A percentile compares a stretch with the other conserved stretches of the same genome.
Evolutionary conservation across 2,797 vertebrate species (phyloP).

Genomic region (Siniperca scherzeri): DNA sequence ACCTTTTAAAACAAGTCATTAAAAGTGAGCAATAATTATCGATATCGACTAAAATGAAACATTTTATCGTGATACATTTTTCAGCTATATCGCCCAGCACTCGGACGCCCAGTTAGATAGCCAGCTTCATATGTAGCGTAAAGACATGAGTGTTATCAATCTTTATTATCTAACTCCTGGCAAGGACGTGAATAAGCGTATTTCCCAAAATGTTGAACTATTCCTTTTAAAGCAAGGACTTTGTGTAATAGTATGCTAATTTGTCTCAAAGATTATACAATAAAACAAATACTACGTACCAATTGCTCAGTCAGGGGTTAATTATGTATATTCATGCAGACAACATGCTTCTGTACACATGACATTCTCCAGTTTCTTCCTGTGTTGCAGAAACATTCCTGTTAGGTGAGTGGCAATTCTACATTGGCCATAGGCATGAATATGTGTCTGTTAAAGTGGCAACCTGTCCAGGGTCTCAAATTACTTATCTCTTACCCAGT

Average conservation of each 20-base stretch:
- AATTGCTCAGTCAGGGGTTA: background rate
- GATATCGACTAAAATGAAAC: no score
- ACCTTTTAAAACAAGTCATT: no score
- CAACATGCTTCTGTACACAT: background rate
- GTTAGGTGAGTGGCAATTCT: background rate
- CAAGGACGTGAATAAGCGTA: background rate
- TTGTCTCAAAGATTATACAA: background rate
- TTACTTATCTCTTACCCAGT: background rate
- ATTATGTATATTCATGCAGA: background rate
- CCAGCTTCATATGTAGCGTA: no score
- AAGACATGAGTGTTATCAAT: background rate
- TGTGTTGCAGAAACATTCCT: background rate
- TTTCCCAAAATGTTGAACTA: background rate
- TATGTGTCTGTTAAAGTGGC: background rate
- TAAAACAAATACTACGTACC: background rate
- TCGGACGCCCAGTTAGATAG: background rate
- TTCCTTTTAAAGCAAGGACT: background rate
- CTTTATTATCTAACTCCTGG: background rate
- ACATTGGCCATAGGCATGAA: background rate
- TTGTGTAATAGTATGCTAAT: background rate
- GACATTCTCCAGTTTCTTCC: background rate
- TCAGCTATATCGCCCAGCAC: no score
- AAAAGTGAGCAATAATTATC: no score
- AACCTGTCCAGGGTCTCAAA: background rate
- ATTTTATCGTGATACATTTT: no score